Evolutionary conservation across 2,797 vertebrate genomes (phyloP), one percentile per base, ranked within the genome.

Genomic region (Helostoma temminkii): DNA sequence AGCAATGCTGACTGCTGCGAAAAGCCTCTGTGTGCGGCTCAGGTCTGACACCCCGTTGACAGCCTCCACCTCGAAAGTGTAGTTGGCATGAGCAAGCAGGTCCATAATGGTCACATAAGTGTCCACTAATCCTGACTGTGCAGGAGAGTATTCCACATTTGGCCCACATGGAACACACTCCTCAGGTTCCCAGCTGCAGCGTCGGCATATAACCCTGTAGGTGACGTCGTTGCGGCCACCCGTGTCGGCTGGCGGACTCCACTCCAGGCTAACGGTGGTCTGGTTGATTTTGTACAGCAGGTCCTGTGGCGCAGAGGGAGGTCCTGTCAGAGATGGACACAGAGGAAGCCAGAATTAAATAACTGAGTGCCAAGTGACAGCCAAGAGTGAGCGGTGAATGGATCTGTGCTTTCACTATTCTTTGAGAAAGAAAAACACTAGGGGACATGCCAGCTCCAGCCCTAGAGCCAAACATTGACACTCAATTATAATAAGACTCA

Each of bases 241-340:
- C 0, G 94, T 95, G 91, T 99, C 98, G 0, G 97, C 97, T 12
- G 98, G 97, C 32, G 96, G 97, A 86, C 93, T 95, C 98, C 98
- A 99, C 89, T 99, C 98, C 88, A 99, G 93, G 91, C 93, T 96
- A 47, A 99, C 96, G 0, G 96, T 97, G 82, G 98, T 99, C 93
- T 99, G 98, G 93, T 99, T 99, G 94, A 98, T 99, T 92, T 98
- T 99, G 94, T 97, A 99, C 91, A 99, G 97, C 84, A 99, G 95
- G 92, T 99, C 98, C 92, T 99, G 98, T 24, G 98, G 98, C 77
- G 97, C 98, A 36, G 98, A 99, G 60, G 98, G 98, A 87, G 97
- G 98, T 90, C 98, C 97, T 99, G 89, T 84, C 76, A 84, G 66
- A 78, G 71, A 56, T 68, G 77, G 82, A 83, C 65, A 73, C 16